A percentile compares a stretch with the other conserved stretches of the same genome.
These are phyloP conservation scores for Hypanus sabinus DNA, from an alignment of 2,113 vertebrate genomes.

Conservation along the genomic window DNA sequence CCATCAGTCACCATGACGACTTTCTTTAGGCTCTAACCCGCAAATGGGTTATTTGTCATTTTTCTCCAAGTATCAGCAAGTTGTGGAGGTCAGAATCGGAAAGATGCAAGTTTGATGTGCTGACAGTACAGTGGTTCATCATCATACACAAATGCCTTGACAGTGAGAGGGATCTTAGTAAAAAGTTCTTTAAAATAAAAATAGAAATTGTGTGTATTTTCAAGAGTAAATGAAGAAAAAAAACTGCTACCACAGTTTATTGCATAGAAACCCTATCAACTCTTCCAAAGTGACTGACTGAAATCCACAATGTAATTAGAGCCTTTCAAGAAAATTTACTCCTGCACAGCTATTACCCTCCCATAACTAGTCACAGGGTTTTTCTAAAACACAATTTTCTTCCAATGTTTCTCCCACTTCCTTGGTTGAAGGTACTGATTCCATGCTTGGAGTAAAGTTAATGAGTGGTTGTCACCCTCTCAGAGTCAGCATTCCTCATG, in stretches of 20 bases:
- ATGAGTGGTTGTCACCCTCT: not conserved
- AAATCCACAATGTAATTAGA: slow-evolving; percentile 16
- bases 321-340: slow-evolving; percentile 14
- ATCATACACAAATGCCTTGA: not conserved
- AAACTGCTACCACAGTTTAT: not conserved
- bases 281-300: not conserved
- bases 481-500: not conserved
- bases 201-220: not conserved
- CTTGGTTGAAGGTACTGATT: not conserved
- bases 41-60: not conserved
- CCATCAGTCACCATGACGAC: not conserved
- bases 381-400: not conserved
- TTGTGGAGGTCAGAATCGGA: not conserved
- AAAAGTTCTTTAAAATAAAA: not conserved
- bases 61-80: not conserved
- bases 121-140: not conserved
- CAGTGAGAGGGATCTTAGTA: not conserved
- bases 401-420: not conserved
- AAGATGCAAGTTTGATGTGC: not conserved
- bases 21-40: not conserved
- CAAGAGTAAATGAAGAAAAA: not conserved
- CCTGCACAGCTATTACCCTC: not conserved
- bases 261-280: not conserved
- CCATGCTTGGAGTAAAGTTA: not conserved
- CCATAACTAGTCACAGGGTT: not conserved